Percentiles rank a stretch among this genome's conserved stretches.
phyloP scores from a whole-genome alignment of 2,797 vertebrate species.

The Acanthurus tractus region DNA sequence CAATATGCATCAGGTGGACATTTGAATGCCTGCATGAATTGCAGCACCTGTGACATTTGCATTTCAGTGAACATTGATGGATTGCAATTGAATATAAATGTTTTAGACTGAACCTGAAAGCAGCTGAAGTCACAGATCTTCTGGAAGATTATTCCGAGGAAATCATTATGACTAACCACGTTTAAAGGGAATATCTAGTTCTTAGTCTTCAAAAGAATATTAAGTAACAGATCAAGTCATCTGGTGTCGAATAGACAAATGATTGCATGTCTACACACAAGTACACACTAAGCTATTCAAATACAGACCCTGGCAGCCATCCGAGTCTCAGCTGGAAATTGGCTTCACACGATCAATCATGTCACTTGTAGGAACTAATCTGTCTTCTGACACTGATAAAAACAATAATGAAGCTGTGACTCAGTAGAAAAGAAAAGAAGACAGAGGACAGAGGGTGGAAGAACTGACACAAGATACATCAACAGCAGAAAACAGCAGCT shows the following conservation, averaged over 20 bases:
- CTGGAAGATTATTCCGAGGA: neutral
- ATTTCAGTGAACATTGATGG: neutral
- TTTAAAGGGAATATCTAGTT: neutral
- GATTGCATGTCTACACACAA: neutral
- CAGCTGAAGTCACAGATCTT: neutral
- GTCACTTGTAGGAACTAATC: slow-evolving; percentile 44
- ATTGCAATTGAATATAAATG: neutral
- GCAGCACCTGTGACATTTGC: neutral
- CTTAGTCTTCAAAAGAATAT: neutral
- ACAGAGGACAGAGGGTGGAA: slow-evolving; percentile 34
- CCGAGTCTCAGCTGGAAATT: slow-evolving; percentile 2
- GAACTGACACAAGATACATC: slow-evolving; percentile 46
- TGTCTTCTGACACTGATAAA: slow-evolving; percentile 56
- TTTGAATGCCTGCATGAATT: neutral
- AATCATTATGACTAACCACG: neutral
- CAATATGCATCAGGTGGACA: too few relatives aligned
- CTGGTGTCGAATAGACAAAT: slow-evolving; percentile 22
- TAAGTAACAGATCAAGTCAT: slow-evolving; percentile 5
- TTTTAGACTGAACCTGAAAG: too few relatives aligned
- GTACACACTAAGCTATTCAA: slow-evolving; percentile 15
- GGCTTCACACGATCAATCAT: slow-evolving; percentile 24
- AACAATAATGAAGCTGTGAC: slow-evolving; percentile 53
- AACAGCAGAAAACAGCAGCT: slow-evolving; percentile 32
- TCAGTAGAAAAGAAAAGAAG: slow-evolving; percentile 42
- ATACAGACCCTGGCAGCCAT: slow-evolving; percentile 19